phyloP scores from a whole-genome alignment of 2,797 vertebrate genomes.

The Morelia viridis region DNA sequence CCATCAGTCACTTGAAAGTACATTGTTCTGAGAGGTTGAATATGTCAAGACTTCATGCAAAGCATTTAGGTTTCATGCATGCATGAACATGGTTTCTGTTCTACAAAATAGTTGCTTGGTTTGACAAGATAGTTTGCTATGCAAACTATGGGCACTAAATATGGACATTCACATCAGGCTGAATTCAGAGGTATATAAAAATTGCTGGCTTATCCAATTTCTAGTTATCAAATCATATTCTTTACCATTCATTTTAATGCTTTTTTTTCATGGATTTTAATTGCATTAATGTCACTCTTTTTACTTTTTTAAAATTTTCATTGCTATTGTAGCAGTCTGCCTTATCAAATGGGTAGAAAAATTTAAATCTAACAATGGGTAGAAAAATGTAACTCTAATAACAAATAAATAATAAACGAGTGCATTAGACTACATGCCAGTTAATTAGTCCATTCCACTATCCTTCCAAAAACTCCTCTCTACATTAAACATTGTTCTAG shows the following conservation, averaged over 20 bases:
- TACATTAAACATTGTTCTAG: not conserved
- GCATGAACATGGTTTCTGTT: not conserved
- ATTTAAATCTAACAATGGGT: not conserved
- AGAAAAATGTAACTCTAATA: not conserved
- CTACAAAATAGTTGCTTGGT: not conserved
- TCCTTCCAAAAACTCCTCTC: not conserved
- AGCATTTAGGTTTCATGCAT: not conserved
- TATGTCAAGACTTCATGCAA: not conserved
- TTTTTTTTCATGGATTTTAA: not conserved
- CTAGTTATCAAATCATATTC: not conserved
- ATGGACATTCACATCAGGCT: not conserved
- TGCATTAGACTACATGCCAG: not conserved
- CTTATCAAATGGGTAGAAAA: not conserved
- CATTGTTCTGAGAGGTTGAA: not conserved
- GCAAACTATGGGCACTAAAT: not conserved
- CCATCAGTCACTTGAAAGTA: not conserved
- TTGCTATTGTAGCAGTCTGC: not conserved
- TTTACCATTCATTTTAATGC: not conserved
- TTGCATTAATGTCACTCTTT: not conserved
- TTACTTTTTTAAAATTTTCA: not conserved
- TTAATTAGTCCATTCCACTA: not conserved
- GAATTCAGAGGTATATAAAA: not conserved
- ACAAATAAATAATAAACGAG: not conserved
- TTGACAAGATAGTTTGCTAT: not conserved
- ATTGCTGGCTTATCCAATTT: not conserved